Evolutionary conservation across 2,797 vertebrate genomes (phyloP).

Genomic region (Sebastes aleutianus): DNA sequence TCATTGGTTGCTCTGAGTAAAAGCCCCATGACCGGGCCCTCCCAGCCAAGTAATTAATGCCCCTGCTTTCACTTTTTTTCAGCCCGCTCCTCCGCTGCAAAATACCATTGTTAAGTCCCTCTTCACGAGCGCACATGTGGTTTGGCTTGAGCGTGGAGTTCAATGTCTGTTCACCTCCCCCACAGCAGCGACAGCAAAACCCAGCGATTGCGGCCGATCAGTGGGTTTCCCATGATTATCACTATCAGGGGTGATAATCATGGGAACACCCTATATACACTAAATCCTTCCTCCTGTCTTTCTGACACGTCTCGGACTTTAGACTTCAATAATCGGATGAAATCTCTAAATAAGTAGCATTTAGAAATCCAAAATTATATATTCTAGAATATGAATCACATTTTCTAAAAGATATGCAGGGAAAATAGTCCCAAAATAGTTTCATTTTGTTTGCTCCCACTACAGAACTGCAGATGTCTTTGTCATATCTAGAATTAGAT

Average conservation of each 20-base stretch:
- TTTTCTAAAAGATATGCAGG: neutral
- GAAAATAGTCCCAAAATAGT: neutral
- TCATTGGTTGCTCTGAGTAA: slow-evolving; percentile 54
- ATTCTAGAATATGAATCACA: neutral
- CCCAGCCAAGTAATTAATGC: slow-evolving; percentile 56
- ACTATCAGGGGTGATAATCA: slow-evolving; percentile 37
- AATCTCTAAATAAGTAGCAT: neutral
- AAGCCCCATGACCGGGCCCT: slow-evolving; percentile 58
- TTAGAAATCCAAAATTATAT: neutral
- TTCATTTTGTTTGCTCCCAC: neutral
- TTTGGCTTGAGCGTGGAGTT: slow-evolving; percentile 47
- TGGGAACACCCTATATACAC: slow-evolving; percentile 20
- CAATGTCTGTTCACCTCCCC: slow-evolving; percentile 56
- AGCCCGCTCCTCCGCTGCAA: slow-evolving; percentile 42
- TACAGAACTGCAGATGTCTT: neutral
- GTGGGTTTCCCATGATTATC: slow-evolving; percentile 26
- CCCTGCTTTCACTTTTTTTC: slow-evolving; percentile 52
- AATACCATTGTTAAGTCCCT: slow-evolving; percentile 57
- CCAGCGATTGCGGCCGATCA: slow-evolving; percentile 9
- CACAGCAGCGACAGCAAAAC: neutral
- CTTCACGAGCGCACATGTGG: slow-evolving; percentile 53
- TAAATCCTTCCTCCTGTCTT: slow-evolving; percentile 4
- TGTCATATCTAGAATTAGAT: slow-evolving; percentile 18
- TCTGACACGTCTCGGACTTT: slow-evolving; percentile 28
- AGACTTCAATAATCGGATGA: neutral